Evolutionary conservation across 1,140 invertebrate genomes (phyloP), one percentile per base, ranked within the genome.

Genomic region (Trinorchestia longiramus): DNA sequence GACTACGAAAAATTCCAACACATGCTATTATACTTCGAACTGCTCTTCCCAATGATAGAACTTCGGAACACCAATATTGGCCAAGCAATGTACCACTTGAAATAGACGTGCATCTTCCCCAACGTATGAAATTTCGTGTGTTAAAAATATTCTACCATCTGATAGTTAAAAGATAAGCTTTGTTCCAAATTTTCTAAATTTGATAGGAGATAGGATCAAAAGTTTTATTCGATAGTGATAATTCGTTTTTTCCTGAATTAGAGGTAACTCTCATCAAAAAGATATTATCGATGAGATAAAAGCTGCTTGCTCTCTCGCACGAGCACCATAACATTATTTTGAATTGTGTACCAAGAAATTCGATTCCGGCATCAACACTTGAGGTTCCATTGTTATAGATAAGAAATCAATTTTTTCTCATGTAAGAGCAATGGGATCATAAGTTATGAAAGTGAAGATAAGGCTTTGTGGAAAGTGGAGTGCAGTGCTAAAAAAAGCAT

Each of bases 401-500:
- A 77, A 77, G 62, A 77, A 77, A 77, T 77, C 62, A 77, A 77
- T 77, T 77, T 77, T 77, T 77, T 77, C 62, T 77, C 62, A 36
- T 36, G 28, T 36, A 77, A 36, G 62, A 77, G 62, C 62, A 77
- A 77, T 77, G 62, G 15, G 28, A 11, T 77, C 62, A 77, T 77
- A 77, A 77, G 15, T 77, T 77, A 77, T 77, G 62, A 77, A 77
- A 77, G 62, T 11, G 28, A 11, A 11, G 62, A 77, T 77, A 77
- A 77, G 62, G 1, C 62, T 77, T 77, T 77, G 1, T 77, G 62
- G 28, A 77, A 77, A 77, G 36, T 77, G 62, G 28, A 77, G 62
- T 77, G 28, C 62, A 77, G 62, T 77, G 28, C 62, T 77, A 77
- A 28, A 77, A 77, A 77, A 77, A 77, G 62, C 62, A 77, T 77